phyloP scores from a whole-genome alignment of 2,888 invertebrate genomes.

The Quadriops clusia region DNA sequence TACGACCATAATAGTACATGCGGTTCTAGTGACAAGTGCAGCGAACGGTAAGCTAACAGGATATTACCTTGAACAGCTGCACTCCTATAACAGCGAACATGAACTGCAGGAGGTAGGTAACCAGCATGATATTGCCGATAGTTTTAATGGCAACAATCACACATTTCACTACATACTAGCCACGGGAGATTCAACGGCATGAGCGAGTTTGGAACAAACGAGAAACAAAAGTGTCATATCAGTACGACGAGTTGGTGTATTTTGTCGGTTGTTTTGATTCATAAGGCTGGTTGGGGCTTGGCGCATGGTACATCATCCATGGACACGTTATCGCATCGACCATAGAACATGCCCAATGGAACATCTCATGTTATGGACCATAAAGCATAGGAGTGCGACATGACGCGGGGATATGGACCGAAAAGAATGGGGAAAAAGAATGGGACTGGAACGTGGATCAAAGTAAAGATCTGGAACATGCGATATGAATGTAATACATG shows the following conservation, averaged over 20 bases:
- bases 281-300: too few species aligned
- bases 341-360: too few species aligned
- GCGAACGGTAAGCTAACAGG: slow-evolving; percentile 29
- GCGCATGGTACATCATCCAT: too few species aligned
- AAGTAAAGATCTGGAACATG: too few species aligned
- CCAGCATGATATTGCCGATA: slow-evolving; percentile 99
- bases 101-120: slow-evolving; percentile 99
- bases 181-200: slow-evolving; percentile 32
- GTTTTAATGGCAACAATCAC: slow-evolving; percentile 98
- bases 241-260: neutral
- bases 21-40: slow-evolving; percentile 32
- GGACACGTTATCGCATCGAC: too few species aligned
- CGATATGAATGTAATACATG: too few species aligned
- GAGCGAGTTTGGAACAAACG: slow-evolving; percentile 34
- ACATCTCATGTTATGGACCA: too few species aligned
- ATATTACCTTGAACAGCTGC: slow-evolving; percentile 95
- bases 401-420: too few species aligned
- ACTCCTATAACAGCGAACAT: slow-evolving; percentile 99
- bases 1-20: slow-evolving; percentile 32
- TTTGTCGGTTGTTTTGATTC: too few species aligned
- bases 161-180: slow-evolving; percentile 98
- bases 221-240: slow-evolving; percentile 22
- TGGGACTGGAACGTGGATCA: too few species aligned
- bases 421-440: too few species aligned
- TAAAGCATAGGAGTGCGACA: too few species aligned